phyloP scores from a whole-genome alignment of 2,888 invertebrate genomes.

The Seira musarum region DNA sequence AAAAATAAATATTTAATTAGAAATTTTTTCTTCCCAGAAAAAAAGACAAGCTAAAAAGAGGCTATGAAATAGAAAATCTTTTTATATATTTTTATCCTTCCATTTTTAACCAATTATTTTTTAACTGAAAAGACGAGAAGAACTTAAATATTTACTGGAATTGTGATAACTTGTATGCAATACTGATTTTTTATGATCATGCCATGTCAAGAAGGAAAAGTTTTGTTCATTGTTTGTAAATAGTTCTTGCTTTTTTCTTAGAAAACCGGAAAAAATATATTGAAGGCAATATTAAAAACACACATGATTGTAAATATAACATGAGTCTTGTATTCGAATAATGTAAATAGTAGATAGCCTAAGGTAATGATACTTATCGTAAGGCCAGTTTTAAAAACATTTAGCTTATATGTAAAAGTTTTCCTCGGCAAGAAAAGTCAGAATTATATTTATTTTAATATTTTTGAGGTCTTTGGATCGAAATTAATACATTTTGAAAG shows the following conservation, averaged over 20 bases:
- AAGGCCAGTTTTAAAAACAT: constrained; percentile 29
- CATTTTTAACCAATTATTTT: constrained; percentile 20
- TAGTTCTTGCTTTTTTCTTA: not conserved
- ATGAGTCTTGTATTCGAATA: constrained; percentile 56
- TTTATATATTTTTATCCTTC: constrained; percentile 19
- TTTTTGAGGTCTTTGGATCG: not conserved
- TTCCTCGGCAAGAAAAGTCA: not conserved
- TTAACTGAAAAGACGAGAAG: constrained; percentile 24
- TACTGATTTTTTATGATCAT: constrained; percentile 11
- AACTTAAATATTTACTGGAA: constrained; percentile 42
- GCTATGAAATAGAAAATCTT: constrained; percentile 48
- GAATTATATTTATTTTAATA: not conserved
- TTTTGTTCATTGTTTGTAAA: not conserved
- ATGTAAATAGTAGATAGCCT: constrained; percentile 59
- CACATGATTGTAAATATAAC: constrained; percentile 47
- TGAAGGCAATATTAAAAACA: constrained; percentile 16
- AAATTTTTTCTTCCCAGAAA: constrained; percentile 52
- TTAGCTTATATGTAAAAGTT: not conserved
- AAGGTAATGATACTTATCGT: too few species aligned
- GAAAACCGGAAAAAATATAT: constrained; percentile 18
- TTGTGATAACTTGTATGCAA: constrained; percentile 43
- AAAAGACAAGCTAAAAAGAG: constrained; percentile 60
- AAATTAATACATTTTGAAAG: too few species aligned
- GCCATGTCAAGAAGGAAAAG: not conserved
- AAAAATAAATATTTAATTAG: not conserved